Percentiles rank a stretch among this genome's conserved stretches.
Evolutionary conservation across 2,888 invertebrate genomes (phyloP).

Genomic region (Pherbina coryleti): DNA sequence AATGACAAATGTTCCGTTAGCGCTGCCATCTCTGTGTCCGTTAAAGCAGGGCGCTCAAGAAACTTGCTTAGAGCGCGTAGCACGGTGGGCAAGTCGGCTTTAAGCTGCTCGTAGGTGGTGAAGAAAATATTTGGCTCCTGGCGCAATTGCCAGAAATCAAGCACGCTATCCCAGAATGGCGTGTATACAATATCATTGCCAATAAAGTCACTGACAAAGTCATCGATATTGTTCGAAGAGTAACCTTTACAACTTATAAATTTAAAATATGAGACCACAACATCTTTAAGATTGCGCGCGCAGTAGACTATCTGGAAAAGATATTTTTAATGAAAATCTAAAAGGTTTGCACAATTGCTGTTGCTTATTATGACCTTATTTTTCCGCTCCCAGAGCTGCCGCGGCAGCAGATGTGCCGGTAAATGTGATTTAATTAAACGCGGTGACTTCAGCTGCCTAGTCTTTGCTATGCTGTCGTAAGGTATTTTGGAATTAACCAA

Average conservation of each 20-base stretch:
- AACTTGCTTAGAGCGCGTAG: conserved; percentile 44
- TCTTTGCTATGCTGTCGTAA: conserved; percentile 11
- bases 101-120: conserved; percentile 54
- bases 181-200: conserved; percentile 42
- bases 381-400: conserved; percentile 51
- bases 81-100: conserved; percentile 44
- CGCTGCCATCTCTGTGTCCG: conserved; percentile 37
- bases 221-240: conserved; percentile 72
- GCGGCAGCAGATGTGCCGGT: conserved; percentile 51
- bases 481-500: not conserved
- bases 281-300: conserved; percentile 85
- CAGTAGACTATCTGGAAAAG: conserved; percentile 78
- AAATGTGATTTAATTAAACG: conserved; percentile 55
- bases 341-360: too few species aligned
- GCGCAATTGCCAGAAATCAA: conserved; percentile 53
- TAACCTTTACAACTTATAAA: conserved; percentile 75
- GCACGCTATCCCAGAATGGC: conserved; percentile 49
- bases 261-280: conserved; percentile 83
- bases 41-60: conserved; percentile 37
- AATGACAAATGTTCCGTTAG: conserved; percentile 50
- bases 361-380: conserved; percentile 49
- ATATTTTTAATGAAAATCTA: not conserved
- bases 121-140: conserved; percentile 49
- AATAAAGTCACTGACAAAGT: conserved; percentile 51
- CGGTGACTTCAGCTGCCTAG: conserved; percentile 44